Conservation (phyloP, 1,140 invertebrate species). For the Procambarus virginalis region DNA sequence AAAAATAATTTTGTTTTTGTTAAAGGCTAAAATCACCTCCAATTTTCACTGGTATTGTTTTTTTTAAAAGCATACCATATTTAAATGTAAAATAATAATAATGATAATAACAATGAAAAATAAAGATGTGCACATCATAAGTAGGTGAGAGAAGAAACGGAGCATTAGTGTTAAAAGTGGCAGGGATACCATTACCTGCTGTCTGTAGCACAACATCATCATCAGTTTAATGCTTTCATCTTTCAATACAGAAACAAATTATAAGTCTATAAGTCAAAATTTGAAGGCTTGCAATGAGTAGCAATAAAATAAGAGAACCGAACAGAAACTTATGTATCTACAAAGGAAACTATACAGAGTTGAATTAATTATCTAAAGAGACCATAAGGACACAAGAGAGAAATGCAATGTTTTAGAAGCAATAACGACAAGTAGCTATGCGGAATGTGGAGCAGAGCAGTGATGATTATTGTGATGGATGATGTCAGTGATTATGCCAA, state of each 20-base stretch:
- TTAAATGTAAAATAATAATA: conserved; percentile 33
- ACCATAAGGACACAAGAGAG: conserved; percentile 29
- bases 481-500: conserved; percentile 50
- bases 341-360: conserved; percentile 36
- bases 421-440: conserved; percentile 39
- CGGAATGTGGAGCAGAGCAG: conserved; percentile 65
- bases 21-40: conserved; percentile 55
- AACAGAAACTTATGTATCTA: conserved; percentile 49
- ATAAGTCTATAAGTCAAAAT: neutral
- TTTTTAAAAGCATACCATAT: conserved; percentile 28
- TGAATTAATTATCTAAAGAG: neutral
- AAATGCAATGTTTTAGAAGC: conserved; percentile 55
- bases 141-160: conserved; percentile 50
- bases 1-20: conserved; percentile 65
- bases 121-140: conserved; percentile 61
- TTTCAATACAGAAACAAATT: neutral
- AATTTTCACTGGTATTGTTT: conserved; percentile 55
- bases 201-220: neutral
- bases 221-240: neutral
- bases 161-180: conserved; percentile 40
- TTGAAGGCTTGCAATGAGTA: conserved; percentile 58
- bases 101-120: conserved; percentile 47
- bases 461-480: conserved; percentile 45
- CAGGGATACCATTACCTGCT: conserved; percentile 35
- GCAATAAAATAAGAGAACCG: conserved; percentile 32